phyloP scores from a whole-genome alignment of 2,797 vertebrate species.

The Mallotus villosus region DNA sequence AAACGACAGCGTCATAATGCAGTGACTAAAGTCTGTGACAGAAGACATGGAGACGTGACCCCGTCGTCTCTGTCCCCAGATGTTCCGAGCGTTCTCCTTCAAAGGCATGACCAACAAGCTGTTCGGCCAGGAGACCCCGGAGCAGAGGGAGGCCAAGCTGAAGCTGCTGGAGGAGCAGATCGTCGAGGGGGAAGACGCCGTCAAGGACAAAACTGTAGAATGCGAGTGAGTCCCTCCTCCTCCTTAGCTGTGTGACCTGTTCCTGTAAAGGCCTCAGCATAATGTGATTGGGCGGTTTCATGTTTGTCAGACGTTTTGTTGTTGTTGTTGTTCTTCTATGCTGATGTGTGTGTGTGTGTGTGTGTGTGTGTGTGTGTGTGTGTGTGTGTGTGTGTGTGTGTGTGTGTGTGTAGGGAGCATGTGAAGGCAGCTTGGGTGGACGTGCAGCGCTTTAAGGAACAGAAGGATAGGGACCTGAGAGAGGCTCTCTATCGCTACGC shows the following conservation, averaged over 20 bases:
- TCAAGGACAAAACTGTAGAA: slow-evolving; percentile 86
- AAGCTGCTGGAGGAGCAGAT: slow-evolving; percentile 92
- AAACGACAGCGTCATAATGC: too few relatives aligned
- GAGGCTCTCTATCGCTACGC: slow-evolving; percentile 93
- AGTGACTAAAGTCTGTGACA: too few relatives aligned
- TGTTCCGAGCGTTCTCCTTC: slow-evolving; percentile 89
- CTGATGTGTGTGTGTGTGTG: too few relatives aligned
- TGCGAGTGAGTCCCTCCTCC: slow-evolving; percentile 79
- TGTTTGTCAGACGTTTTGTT: neutral
- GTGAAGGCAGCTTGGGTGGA: slow-evolving; percentile 88
- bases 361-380: slow-evolving; percentile 1
- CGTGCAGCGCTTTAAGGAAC: slow-evolving; percentile 90
- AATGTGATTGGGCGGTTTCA: neutral
- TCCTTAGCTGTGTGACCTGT: neutral
- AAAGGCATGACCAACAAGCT: slow-evolving; percentile 97
- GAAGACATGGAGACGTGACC: too few relatives aligned
- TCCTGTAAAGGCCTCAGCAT: neutral
- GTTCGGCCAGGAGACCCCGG: slow-evolving; percentile 93
- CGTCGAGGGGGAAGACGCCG: slow-evolving; percentile 84
- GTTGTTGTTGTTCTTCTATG: neutral
- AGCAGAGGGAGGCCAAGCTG: slow-evolving; percentile 90
- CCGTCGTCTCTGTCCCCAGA: slow-evolving; percentile 65
- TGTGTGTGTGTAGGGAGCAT: slow-evolving; percentile 79
- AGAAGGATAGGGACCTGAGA: slow-evolving; percentile 90
- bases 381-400: neutral